Evolutionary conservation across 2,888 invertebrate genomes (phyloP), one percentile per base, ranked within the genome.

Genomic region (Dolomedes plantarius): DNA sequence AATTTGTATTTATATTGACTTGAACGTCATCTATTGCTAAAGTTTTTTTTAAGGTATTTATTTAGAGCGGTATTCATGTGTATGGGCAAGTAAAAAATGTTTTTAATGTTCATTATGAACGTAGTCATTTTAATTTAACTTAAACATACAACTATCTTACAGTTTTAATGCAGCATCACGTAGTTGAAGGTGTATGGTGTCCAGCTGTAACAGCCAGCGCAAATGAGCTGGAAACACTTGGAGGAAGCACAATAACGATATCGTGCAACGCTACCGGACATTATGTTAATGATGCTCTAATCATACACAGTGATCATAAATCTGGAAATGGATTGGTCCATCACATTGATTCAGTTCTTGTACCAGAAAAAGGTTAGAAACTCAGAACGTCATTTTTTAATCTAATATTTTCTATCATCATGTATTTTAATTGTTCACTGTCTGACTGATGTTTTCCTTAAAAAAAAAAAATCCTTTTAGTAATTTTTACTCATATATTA

Each of bases 271-370:
- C 36, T 16, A 75, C 88, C 0, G 80, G 56, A 0, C 86, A 82
- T 39, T 86, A 78, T 32, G 74, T 89, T 16, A 78, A 88, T 50
- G 80, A 72, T n/a, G 89, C 88, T 16, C 6, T 16, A 7, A 76
- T 89, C 2, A 16, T 88, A 11, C 69, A 88, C 27, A 65, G 46
- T 0, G 89, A 88, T 50, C 69, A 86, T 19, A 64, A 79, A 29
- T 75, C 87, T 16, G 74, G 86, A 1, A 88, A 89, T 56, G 89
- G 89, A 27, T 71, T 88, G 65, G 65, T 89, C 69, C 87, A 89
- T 67, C 68, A 86, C 13, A 88, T 89, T 32, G 85, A 89, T 67
- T 65, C 81, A 39, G 88, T 89, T 0, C 73, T 89, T 5, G 39
- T 89, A 31, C 89, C 88, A 28, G 56, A 82, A 7, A 86, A 62